These are phyloP conservation scores for Polyommatus icarus DNA, from an alignment of 2,888 invertebrate genomes.

Conservation along the genomic window DNA sequence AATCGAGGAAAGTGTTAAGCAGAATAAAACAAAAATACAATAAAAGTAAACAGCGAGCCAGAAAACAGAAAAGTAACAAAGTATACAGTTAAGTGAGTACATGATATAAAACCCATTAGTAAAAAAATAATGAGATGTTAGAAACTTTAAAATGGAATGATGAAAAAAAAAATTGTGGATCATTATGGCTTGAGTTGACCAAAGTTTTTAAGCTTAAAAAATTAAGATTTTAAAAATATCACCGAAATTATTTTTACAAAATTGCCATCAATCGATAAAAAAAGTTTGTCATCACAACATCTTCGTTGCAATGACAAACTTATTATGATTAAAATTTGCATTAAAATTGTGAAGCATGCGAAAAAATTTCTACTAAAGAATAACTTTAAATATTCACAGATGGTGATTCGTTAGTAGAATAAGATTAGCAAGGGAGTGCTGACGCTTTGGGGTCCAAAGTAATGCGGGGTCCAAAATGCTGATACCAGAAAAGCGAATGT, in stretches of 20 bases:
- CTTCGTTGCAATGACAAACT: slow-evolving; percentile 21
- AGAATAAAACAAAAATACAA: slow-evolving; percentile 32
- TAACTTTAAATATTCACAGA: slow-evolving; percentile 29
- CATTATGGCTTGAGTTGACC: neutral
- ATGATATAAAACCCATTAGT: slow-evolving; percentile 70
- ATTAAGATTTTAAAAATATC: neutral
- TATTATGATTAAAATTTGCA: slow-evolving; percentile 39
- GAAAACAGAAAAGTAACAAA: slow-evolving; percentile 67
- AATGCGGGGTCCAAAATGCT: slow-evolving; percentile 73
- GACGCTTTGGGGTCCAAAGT: slow-evolving; percentile 64
- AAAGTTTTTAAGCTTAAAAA: slow-evolving; percentile 17
- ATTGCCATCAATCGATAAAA: slow-evolving; percentile 18
- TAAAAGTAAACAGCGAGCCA: slow-evolving; percentile 47
- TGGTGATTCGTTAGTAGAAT: slow-evolving; percentile 46
- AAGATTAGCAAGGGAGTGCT: slow-evolving; percentile 54
- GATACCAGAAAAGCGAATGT: slow-evolving; percentile 71
- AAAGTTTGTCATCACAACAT: slow-evolving; percentile 23
- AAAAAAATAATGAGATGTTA: slow-evolving; percentile 52
- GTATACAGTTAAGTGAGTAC: slow-evolving; percentile 67
- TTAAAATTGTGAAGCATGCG: slow-evolving; percentile 68
- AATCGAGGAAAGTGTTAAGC: neutral
- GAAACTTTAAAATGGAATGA: slow-evolving; percentile 45
- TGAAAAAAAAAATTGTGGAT: slow-evolving; percentile 40
- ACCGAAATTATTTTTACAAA: slow-evolving; percentile 8
- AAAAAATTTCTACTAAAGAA: slow-evolving; percentile 46